A percentile compares a stretch with the other conserved stretches of the same genome.
phyloP scores from a whole-genome alignment of 2,797 vertebrate genomes.

The Argya squamiceps region DNA sequence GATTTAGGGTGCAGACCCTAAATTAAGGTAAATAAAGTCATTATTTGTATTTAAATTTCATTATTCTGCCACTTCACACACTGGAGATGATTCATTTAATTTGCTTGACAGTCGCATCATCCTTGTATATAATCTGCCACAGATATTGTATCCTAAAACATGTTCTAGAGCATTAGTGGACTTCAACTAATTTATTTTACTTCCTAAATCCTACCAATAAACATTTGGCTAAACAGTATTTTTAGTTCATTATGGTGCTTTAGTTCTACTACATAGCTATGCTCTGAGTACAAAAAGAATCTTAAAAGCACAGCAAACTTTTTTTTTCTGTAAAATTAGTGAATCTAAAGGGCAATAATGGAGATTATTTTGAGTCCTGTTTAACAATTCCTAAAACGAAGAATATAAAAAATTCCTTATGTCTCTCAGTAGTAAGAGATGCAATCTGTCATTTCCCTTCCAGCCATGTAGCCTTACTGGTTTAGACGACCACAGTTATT shows the following conservation, averaged over 20 bases:
- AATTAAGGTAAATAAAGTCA: constrained; percentile 18
- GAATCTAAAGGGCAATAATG: background rate
- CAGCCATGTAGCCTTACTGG: background rate
- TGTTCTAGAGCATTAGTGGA: background rate
- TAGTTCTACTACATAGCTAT: background rate
- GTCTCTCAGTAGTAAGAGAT: background rate
- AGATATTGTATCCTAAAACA: background rate
- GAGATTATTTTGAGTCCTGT: background rate
- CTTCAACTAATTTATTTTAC: constrained; percentile 3
- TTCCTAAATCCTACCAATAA: constrained; percentile 10
- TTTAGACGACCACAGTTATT: background rate
- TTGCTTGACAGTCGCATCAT: background rate
- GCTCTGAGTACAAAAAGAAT: background rate
- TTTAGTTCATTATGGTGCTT: background rate
- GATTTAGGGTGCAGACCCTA: background rate
- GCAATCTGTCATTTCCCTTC: background rate
- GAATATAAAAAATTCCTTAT: background rate
- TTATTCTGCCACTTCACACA: constrained; percentile 2
- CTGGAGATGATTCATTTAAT: background rate
- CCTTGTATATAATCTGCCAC: background rate
- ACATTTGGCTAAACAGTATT: background rate
- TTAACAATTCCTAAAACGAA: background rate
- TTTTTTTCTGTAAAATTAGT: background rate
- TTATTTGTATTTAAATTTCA: background rate
- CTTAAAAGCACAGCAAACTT: background rate